These are phyloP conservation scores for Agonopterix subpropinquella DNA, from an alignment of 2,888 invertebrate species.

Conservation along the genomic window DNA sequence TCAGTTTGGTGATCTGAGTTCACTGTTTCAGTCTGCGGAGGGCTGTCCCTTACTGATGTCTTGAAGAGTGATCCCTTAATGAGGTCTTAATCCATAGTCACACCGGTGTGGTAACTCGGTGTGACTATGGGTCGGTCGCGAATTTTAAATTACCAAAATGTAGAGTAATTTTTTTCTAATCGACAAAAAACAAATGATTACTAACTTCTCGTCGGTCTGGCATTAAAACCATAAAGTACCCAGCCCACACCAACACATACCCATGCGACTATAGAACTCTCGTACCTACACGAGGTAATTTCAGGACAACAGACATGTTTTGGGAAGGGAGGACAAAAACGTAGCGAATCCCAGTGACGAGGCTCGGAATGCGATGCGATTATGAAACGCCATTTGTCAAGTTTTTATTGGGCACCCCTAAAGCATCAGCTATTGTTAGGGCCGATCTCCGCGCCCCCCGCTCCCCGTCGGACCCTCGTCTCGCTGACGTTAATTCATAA, in stretches of 20 bases:
- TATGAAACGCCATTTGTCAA: slow-evolving; percentile 76
- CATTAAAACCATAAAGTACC: slow-evolving; percentile 8
- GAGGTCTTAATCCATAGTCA: no score
- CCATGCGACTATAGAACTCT: neutral
- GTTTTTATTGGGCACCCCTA: slow-evolving; percentile 72
- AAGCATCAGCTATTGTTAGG: slow-evolving; percentile 57
- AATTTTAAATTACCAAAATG: no score
- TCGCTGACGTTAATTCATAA: slow-evolving; percentile 64
- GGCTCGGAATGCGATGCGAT: slow-evolving; percentile 67
- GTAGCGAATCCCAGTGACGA: slow-evolving; percentile 48
- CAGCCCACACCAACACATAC: no score
- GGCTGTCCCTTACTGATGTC: no score
- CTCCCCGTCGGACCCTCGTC: slow-evolving; percentile 51
- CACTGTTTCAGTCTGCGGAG: no score
- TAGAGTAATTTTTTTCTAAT: no score
- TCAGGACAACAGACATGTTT: slow-evolving; percentile 44
- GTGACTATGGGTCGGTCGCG: no score
- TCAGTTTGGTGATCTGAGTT: no score
- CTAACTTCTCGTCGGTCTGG: no score
- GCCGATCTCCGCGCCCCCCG: slow-evolving; percentile 17
- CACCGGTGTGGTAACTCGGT: no score
- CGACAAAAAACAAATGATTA: no score
- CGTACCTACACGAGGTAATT: slow-evolving; percentile 19
- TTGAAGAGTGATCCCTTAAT: no score
- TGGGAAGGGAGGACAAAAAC: slow-evolving; percentile 48